A percentile compares a stretch with the other conserved stretches of the same genome.
These are phyloP conservation scores for Pteronura brasiliensis DNA, from an alignment of 2,113 vertebrate genomes.

Conservation along the genomic window DNA sequence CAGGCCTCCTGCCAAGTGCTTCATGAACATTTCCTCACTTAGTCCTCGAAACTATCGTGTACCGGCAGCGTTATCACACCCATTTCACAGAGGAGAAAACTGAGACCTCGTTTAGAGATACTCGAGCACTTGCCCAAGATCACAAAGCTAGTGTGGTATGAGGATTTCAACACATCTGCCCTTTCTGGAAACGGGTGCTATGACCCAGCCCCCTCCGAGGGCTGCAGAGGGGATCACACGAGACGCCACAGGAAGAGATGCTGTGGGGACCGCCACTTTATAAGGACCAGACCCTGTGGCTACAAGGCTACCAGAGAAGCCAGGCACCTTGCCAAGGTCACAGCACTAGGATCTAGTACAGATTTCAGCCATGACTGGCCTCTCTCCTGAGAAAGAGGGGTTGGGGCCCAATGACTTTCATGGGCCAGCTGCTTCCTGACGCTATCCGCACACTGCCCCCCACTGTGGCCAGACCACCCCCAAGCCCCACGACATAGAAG, in stretches of 20 bases:
- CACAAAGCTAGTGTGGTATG: not conserved
- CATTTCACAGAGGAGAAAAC: not conserved
- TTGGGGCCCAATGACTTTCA: accelerated
- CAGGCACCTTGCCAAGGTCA: not conserved
- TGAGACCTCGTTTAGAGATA: not conserved
- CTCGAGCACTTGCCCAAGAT: not conserved
- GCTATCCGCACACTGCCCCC: accelerated
- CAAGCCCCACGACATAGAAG: not conserved
- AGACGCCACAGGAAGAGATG: not conserved
- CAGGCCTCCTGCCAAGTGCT: not conserved
- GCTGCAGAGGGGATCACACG: not conserved
- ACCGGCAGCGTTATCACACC: not conserved
- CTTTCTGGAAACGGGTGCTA: not conserved
- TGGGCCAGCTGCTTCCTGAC: not conserved
- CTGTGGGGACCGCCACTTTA: not conserved
- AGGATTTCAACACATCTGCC: not conserved
- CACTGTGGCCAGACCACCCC: not conserved
- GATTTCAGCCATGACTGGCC: no score
- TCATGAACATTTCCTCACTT: not conserved
- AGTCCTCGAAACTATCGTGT: not conserved
- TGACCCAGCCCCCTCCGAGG: not conserved
- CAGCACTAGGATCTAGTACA: not conserved
- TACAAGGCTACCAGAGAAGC: not conserved
- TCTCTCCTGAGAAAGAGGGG: not conserved
- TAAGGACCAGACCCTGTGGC: not conserved